Percentiles rank a stretch among this genome's conserved stretches.
Conservation (phyloP, 2,888 invertebrate genomes). For the Trissolcus brochymenae region DNA sequence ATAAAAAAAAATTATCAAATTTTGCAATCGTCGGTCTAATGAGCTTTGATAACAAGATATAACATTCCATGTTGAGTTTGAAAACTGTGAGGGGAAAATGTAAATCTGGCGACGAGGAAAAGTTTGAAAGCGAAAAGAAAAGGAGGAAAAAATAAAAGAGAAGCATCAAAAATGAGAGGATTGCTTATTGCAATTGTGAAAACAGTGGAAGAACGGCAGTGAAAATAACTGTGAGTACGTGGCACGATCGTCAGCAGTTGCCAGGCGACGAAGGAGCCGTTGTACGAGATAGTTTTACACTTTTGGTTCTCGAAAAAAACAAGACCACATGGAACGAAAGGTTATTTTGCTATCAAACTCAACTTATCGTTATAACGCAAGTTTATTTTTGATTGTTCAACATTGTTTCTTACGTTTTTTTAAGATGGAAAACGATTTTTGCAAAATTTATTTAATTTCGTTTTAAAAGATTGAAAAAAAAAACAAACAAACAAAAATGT, state of each 20-base stretch:
- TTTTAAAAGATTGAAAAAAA: too few relatives aligned
- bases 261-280: conserved; percentile 26
- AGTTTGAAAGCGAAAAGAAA: background rate
- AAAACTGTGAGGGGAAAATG: background rate
- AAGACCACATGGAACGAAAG: too few relatives aligned
- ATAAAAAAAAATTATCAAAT: too few relatives aligned
- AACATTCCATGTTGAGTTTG: background rate
- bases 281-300: conserved; percentile 11
- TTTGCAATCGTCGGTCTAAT: too few relatives aligned
- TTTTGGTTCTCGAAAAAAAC: background rate
- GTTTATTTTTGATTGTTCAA: too few relatives aligned
- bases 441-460: too few relatives aligned
- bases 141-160: background rate
- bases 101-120: background rate
- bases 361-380: too few relatives aligned
- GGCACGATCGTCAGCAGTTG: conserved; percentile 33
- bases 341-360: too few relatives aligned
- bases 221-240: conserved; percentile 33
- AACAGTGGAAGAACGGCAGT: conserved; percentile 6
- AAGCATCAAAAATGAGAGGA: background rate
- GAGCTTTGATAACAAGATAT: too few relatives aligned
- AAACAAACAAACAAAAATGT: too few relatives aligned
- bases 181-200: background rate
- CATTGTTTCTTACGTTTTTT: too few relatives aligned
- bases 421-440: too few relatives aligned